These are phyloP conservation scores for Cynocephalus volans DNA, from an alignment of 2,113 vertebrate genomes.

Conservation along the genomic window DNA sequence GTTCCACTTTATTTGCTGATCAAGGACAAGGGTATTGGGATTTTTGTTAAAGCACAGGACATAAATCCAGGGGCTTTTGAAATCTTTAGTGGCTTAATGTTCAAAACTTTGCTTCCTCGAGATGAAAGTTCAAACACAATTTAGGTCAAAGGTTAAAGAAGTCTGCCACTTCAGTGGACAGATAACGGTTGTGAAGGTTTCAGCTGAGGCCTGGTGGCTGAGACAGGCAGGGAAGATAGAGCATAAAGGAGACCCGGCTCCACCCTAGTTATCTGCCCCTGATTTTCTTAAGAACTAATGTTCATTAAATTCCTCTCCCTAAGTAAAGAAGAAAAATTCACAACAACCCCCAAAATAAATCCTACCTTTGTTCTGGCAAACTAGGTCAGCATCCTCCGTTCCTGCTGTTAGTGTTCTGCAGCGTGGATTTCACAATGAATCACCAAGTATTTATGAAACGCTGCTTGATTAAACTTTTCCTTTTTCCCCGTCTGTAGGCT, in stretches of 20 bases:
- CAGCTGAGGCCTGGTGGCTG: not conserved
- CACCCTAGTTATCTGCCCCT: slow-evolving; percentile 59
- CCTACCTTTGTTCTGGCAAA: slow-evolving; percentile 87
- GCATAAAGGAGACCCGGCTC: not conserved
- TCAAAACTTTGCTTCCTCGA: slow-evolving; percentile 76
- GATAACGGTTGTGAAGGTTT: slow-evolving; percentile 56
- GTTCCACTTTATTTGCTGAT: not conserved
- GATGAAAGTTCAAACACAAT: slow-evolving; percentile 72
- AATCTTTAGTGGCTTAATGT: slow-evolving; percentile 72
- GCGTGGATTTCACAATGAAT: slow-evolving; percentile 64
- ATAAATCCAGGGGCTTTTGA: slow-evolving; percentile 58
- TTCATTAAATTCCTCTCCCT: slow-evolving; percentile 78
- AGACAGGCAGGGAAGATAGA: not conserved
- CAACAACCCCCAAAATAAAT: slow-evolving; percentile 80
- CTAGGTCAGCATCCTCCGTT: slow-evolving; percentile 78
- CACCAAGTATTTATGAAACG: slow-evolving; percentile 83
- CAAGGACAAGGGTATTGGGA: slow-evolving; percentile 54
- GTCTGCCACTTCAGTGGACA: slow-evolving; percentile 59
- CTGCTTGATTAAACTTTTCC: slow-evolving; percentile 73
- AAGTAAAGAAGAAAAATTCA: slow-evolving; percentile 55
- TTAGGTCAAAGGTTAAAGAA: slow-evolving; percentile 77
- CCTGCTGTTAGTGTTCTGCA: slow-evolving; percentile 78
- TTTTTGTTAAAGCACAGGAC: slow-evolving; percentile 50
- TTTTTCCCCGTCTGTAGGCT: slow-evolving; percentile 71
- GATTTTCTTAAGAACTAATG: slow-evolving; percentile 68